A percentile compares a stretch with the other conserved stretches of the same genome.
These are phyloP conservation scores for Ceyx margarethae DNA, from an alignment of 2,113 vertebrate genomes.

Conservation along the genomic window DNA sequence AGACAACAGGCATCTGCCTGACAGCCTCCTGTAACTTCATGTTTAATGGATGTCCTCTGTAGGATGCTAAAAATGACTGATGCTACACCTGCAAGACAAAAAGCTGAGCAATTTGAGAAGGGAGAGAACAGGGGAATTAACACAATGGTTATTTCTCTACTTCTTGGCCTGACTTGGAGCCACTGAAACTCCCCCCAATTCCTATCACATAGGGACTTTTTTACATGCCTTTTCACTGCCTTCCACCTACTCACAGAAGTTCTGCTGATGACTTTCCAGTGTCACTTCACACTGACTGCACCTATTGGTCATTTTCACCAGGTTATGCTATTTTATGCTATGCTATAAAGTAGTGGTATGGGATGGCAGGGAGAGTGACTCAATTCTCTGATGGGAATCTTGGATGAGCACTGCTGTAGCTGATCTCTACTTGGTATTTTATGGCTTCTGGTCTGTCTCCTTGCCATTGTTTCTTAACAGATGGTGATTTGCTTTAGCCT, in stretches of 20 bases:
- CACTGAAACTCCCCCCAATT: not conserved
- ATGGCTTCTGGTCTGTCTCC: not conserved
- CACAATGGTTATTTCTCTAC: not conserved
- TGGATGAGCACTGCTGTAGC: rapidly evolving
- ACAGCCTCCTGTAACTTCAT: no score
- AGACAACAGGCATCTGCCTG: not conserved
- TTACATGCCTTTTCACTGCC: not conserved
- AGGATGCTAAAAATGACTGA: not conserved
- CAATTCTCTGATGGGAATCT: not conserved
- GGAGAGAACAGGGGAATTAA: not conserved
- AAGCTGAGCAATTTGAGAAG: not conserved
- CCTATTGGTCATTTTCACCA: not conserved
- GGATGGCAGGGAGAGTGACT: rapidly evolving
- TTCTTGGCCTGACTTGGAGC: not conserved
- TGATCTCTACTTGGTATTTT: not conserved
- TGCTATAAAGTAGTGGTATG: rapidly evolving
- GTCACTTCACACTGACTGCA: not conserved
- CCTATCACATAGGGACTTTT: not conserved
- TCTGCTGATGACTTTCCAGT: not conserved
- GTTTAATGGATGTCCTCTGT: not conserved
- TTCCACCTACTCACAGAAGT: not conserved
- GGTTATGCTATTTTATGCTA: not conserved
- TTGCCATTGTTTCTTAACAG: not conserved
- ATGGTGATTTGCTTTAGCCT: not conserved
- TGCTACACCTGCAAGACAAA: not conserved